Conservation (phyloP, 2,113 vertebrate species). For the Megatriorchis doriae region DNA sequence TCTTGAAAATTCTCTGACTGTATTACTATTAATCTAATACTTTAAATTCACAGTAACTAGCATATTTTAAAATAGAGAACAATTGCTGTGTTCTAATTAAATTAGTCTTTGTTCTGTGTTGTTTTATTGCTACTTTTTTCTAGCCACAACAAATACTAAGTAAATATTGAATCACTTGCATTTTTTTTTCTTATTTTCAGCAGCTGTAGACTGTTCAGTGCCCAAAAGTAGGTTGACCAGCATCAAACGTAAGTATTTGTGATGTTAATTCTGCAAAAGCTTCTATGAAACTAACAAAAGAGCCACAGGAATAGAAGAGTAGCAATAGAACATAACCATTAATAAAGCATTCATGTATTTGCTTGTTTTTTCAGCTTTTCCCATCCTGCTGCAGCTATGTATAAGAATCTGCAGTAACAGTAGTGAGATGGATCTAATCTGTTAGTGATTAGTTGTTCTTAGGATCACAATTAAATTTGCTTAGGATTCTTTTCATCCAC, state of each 20-base stretch:
- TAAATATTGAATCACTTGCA: neutral
- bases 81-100: neutral
- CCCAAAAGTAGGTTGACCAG: slow-evolving; percentile 84
- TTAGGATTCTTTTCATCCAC: neutral
- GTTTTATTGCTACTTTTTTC: neutral
- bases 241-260: slow-evolving; percentile 85
- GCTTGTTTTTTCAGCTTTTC: neutral
- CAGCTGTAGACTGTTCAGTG: slow-evolving; percentile 84
- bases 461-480: neutral
- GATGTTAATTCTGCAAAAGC: neutral
- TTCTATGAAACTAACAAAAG: neutral
- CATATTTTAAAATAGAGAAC: neutral
- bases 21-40: neutral
- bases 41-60: neutral
- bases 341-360: neutral
- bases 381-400: neutral
- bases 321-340: neutral
- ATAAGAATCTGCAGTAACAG: neutral
- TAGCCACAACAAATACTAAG: neutral
- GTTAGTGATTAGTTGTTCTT: neutral
- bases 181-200: slow-evolving; percentile 70
- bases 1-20: neutral
- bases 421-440: neutral
- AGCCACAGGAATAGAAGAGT: neutral
- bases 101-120: neutral